phyloP scores from a whole-genome alignment of 2,888 invertebrate genomes.

The Synergus japonicus region DNA sequence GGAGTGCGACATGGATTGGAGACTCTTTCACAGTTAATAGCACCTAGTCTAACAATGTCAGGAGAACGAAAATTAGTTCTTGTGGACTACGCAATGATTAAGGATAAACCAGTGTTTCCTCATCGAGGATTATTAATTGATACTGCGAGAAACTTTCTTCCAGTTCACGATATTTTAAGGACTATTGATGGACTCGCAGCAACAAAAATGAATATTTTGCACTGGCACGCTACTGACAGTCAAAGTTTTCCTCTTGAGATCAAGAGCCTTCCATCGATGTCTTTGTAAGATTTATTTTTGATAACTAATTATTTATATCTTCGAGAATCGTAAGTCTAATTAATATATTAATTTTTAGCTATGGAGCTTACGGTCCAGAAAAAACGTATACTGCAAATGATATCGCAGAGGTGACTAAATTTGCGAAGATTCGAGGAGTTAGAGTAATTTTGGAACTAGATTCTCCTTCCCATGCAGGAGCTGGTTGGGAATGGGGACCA shows the following conservation, averaged over 20 bases:
- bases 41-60: constrained; percentile 62
- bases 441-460: constrained; percentile 93
- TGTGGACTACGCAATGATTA: constrained; percentile 82
- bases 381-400: constrained; percentile 85
- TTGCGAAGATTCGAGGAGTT: constrained; percentile 89
- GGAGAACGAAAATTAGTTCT: constrained; percentile 80
- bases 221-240: constrained; percentile 95
- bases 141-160: constrained; percentile 92
- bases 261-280: constrained; percentile 85
- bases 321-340: constrained; percentile 30
- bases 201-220: constrained; percentile 93
- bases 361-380: constrained; percentile 85
- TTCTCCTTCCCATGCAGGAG: constrained; percentile 90
- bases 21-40: constrained; percentile 85
- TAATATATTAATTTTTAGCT: constrained; percentile 77
- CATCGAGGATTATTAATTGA: constrained; percentile 94
- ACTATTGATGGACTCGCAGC: constrained; percentile 92
- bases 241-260: constrained; percentile 95
- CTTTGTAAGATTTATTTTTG: constrained; percentile 58
- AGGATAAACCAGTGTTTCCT: constrained; percentile 88
- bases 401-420: constrained; percentile 84
- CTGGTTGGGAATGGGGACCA: constrained; percentile 90
- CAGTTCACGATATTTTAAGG: constrained; percentile 83
- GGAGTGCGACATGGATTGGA: constrained; percentile 89
- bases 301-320: too few species aligned